Evolutionary conservation across 64 coral and sea anemone species (phyloP).

Genomic region (Montipora efflorescens): DNA sequence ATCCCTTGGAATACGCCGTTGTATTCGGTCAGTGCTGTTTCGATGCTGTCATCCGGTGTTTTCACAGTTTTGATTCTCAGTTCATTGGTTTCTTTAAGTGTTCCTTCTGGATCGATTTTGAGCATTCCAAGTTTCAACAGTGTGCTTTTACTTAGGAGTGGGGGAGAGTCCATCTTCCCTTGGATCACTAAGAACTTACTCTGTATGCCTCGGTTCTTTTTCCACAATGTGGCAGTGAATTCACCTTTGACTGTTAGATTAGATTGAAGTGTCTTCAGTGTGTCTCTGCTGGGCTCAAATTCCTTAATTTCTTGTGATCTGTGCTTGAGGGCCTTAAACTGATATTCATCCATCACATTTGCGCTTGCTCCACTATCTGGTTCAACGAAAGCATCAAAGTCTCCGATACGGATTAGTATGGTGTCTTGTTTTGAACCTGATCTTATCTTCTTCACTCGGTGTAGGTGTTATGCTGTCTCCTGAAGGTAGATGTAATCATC

Average conservation of each 20-base stretch:
- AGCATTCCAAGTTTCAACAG: too few relatives aligned
- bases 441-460: too few relatives aligned
- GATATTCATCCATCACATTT: too few relatives aligned
- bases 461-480: too few relatives aligned
- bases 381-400: conserved; percentile 59
- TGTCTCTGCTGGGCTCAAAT: not conserved
- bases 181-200: conserved; percentile 47
- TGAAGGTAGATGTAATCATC: too few relatives aligned
- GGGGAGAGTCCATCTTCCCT: too few relatives aligned
- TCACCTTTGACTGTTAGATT: too few relatives aligned
- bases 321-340: too few relatives aligned
- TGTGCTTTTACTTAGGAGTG: too few relatives aligned
- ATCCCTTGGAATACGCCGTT: not conserved
- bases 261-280: too few relatives aligned
- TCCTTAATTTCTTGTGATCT: not conserved
- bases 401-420: conserved; percentile 19
- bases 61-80: conserved; percentile 27
- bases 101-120: too few relatives aligned
- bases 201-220: conserved; percentile 26
- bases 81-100: conserved; percentile 43
- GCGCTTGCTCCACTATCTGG: conserved; percentile 19
- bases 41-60: not conserved
- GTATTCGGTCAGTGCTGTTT: not conserved
- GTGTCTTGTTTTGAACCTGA: conserved; percentile 6
- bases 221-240: not conserved